Percentiles rank a stretch among this genome's conserved stretches.
phyloP scores from a whole-genome alignment of 2,888 invertebrate species.

The Caenorhabditis imperialis region DNA sequence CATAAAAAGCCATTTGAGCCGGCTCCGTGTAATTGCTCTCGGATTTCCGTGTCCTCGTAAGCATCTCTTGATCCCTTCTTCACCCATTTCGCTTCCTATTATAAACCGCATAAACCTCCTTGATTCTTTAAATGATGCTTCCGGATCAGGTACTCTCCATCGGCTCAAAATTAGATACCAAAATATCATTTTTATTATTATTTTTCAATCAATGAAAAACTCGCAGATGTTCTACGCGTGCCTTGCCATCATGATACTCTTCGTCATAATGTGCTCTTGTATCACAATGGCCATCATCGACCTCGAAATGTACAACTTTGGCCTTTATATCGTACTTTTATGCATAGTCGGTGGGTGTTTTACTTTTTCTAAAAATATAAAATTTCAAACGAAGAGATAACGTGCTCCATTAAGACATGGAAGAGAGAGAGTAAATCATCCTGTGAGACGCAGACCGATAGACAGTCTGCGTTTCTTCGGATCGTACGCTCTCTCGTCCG shows the following conservation, averaged over 20 bases:
- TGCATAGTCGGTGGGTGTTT: conserved; percentile 75
- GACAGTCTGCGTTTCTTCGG: no score
- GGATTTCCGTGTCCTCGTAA: no score
- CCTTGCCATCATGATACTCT: conserved; percentile 74
- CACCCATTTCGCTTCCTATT: background rate
- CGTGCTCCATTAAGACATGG: no score
- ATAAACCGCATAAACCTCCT: conserved; percentile 1
- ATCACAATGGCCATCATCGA: conserved; percentile 76
- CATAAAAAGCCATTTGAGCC: background rate
- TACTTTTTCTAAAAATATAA: background rate
- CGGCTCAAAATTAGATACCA: background rate
- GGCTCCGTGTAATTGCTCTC: conserved; percentile 36
- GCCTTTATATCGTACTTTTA: conserved; percentile 76
- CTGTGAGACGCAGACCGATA: no score
- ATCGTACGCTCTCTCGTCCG: no score
- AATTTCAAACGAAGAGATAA: no score
- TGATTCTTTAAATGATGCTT: conserved; percentile 15
- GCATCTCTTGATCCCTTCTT: conserved; percentile 1
- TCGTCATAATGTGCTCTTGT: conserved; percentile 73
- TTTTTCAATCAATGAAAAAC: background rate
- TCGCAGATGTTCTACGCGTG: conserved; percentile 78
- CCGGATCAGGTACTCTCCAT: conserved; percentile 28
- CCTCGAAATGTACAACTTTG: conserved; percentile 77
- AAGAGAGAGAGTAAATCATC: no score
- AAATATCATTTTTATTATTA: background rate